These are phyloP conservation scores for Pseudorectes ferrugineus DNA, from an alignment of 2,113 vertebrate species.

Conservation along the genomic window DNA sequence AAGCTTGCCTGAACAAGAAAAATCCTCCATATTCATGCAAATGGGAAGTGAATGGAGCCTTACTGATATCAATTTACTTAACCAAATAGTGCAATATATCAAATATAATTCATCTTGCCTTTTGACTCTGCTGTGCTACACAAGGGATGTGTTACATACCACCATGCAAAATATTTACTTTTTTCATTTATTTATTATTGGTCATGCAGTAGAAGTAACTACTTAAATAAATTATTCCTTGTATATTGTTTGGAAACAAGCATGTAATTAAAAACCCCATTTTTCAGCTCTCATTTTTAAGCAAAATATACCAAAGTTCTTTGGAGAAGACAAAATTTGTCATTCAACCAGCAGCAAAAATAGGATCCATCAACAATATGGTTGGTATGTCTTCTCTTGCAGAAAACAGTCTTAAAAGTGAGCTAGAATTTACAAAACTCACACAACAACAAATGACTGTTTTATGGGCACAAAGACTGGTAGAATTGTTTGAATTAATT, in stretches of 20 bases:
- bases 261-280: accelerated
- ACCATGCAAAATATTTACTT: background rate
- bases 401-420: background rate
- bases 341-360: background rate
- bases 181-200: background rate
- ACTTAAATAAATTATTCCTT: background rate
- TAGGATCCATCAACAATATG: background rate
- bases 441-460: background rate
- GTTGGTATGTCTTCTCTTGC: background rate
- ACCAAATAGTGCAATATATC: background rate
- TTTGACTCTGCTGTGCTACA: background rate
- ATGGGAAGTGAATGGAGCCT: background rate
- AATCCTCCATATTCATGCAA: background rate
- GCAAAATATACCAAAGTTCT: background rate
- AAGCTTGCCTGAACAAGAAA: background rate
- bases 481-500: background rate
- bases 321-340: background rate
- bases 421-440: background rate
- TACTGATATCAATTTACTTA: background rate
- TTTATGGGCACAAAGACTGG: background rate
- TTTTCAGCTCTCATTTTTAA: background rate
- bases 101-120: background rate
- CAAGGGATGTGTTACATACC: background rate
- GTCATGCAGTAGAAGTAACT: background rate
- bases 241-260: background rate